Conservation (phyloP, 2,797 vertebrate genomes). For the Cuniculus paca region DNA sequence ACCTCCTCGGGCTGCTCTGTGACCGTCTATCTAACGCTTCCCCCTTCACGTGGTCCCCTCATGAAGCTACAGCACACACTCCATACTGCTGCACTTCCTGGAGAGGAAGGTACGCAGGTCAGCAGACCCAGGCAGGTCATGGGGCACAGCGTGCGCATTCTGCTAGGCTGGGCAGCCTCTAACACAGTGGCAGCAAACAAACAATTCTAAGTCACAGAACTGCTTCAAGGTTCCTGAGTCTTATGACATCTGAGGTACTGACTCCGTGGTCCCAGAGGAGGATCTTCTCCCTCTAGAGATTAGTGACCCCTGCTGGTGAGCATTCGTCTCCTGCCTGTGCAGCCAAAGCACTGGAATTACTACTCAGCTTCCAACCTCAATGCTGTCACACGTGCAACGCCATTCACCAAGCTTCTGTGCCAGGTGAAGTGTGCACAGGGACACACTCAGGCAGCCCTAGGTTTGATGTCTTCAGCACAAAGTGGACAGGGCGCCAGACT, state of each 20-base stretch:
- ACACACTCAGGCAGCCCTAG: accelerated
- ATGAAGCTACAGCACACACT: background rate
- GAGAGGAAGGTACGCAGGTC: background rate
- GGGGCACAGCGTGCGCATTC: too few species aligned
- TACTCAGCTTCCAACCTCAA: background rate
- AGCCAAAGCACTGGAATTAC: background rate
- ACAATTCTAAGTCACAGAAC: background rate
- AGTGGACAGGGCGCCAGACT: background rate
- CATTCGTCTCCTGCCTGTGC: background rate
- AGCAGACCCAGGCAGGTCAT: background rate
- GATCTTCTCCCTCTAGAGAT: background rate
- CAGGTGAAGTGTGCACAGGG: accelerated
- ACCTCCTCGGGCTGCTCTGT: background rate
- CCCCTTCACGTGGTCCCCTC: background rate
- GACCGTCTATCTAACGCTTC: background rate
- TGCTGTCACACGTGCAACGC: background rate
- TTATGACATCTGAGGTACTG: background rate
- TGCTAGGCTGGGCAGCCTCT: background rate
- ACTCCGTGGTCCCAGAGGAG: background rate
- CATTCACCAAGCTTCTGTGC: background rate
- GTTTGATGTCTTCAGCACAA: background rate
- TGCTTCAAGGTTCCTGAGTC: background rate
- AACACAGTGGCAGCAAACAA: background rate
- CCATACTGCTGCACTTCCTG: background rate
- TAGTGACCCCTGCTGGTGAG: background rate